Evolutionary conservation across 2,888 invertebrate species (phyloP), one percentile per base, ranked within the genome.

Genomic region (Trisateles emortualis): DNA sequence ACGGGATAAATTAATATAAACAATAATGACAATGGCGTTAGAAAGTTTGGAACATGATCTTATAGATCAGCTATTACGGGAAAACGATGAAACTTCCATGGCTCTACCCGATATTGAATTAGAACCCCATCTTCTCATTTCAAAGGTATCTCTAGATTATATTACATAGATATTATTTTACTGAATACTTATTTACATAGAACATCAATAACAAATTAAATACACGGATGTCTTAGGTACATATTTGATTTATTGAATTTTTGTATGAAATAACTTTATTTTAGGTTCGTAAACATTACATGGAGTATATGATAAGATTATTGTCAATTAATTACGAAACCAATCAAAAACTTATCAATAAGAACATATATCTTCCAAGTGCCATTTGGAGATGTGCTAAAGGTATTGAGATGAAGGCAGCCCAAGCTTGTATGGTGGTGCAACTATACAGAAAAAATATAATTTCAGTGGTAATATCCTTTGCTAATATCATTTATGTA

Each of bases 371-470:
- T 64, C 72, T 92, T 32, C 93, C 93, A 0, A 89, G 90, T 79
- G 90, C 88, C 55, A 91, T 93, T 59, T 89, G 90, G 90, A 83
- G 88, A 69, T 92, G 92, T 72, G 92, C 93, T 24, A 88, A 90
- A 65, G 76, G 74, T 43, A 82, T 93, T 49, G 93, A 93, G 76
- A 83, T 82, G 65, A 78, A 83, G 52, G 93, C 93, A 39, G 90
- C 88, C 3, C 86, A 87, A 50, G 79, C 83, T 13, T 88, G 89
- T 47, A 93, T 93, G 92, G 85, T 90, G 11, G 84, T 85, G 1
- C 87, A 91, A 38, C 65, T 93, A 5, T 93, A 93, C 64, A 80
- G 92, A 60, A 83, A 83, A 58, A 86, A 86, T 61, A 86, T 93
- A 50, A 64, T 83, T 10, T 32, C 78, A 46, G 81, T 77, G 83